These are phyloP conservation scores for Netelia inedita DNA, from an alignment of 2,888 invertebrate genomes.

Conservation along the genomic window DNA sequence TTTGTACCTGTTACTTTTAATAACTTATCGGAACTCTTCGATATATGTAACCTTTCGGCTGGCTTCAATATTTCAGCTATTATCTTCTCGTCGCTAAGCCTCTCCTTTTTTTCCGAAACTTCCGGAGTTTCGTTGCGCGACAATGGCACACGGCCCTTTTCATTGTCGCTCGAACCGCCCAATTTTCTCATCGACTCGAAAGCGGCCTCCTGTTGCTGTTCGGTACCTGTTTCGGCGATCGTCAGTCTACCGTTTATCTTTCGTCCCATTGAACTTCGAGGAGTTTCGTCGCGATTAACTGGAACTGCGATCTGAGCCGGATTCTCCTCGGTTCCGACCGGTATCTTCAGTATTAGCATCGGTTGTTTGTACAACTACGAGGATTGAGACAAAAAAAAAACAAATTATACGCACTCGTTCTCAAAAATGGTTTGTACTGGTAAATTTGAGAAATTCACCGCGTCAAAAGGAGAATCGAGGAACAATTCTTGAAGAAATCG, in stretches of 20 bases:
- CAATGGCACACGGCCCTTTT: conserved; percentile 27
- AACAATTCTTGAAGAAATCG: conserved; percentile 97
- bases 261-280: conserved; percentile 72
- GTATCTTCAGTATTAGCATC: conserved; percentile 78
- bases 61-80: conserved; percentile 84
- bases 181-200: conserved; percentile 36
- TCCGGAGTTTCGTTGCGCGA: conserved; percentile 30
- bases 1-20: conserved; percentile 82
- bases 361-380: conserved; percentile 84
- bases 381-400: conserved; percentile 31
- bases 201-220: conserved; percentile 49
- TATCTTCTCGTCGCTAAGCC: conserved; percentile 82
- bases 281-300: conserved; percentile 64
- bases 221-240: conserved; percentile 63
- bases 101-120: conserved; percentile 72
- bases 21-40: conserved; percentile 75
- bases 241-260: conserved; percentile 82
- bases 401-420: neutral
- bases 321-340: conserved; percentile 74
- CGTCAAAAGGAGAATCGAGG: conserved; percentile 92
- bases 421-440: neutral
- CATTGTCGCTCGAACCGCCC: conserved; percentile 34
- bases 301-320: conserved; percentile 67
- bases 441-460: conserved; percentile 79
- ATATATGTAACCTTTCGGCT: conserved; percentile 79